Evolutionary conservation across 1,140 invertebrate species (phyloP).

Genomic region (Procambarus clarkii): DNA sequence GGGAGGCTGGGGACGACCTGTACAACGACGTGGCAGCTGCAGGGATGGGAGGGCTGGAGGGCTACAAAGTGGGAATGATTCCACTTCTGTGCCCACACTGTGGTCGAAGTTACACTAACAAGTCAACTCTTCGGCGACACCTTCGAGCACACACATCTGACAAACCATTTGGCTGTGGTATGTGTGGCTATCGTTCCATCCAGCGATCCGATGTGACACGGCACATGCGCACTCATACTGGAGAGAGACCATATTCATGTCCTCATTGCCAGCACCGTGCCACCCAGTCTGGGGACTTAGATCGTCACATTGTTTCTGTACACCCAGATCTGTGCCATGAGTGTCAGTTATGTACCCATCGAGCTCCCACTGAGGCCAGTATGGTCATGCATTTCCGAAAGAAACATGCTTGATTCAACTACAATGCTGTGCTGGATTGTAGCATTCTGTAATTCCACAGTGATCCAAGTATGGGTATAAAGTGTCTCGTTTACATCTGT

Average conservation of each 20-base stretch:
- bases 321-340: constrained; percentile 44
- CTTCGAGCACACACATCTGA: constrained; percentile 45
- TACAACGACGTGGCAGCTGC: constrained; percentile 22
- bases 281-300: constrained; percentile 55
- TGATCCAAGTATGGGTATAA: neutral
- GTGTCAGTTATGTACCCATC: constrained; percentile 45
- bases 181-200: constrained; percentile 47
- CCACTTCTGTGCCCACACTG: constrained; percentile 47
- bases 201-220: constrained; percentile 50
- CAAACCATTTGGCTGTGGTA: constrained; percentile 43
- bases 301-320: constrained; percentile 57
- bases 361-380: constrained; percentile 32
- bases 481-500: neutral
- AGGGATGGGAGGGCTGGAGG: constrained; percentile 21
- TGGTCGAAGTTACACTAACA: constrained; percentile 54
- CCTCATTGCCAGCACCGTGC: constrained; percentile 54
- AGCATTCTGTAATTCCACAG: neutral
- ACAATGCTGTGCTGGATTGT: neutral
- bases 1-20: constrained; percentile 14
- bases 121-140: constrained; percentile 51
- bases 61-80: neutral
- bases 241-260: constrained; percentile 49
- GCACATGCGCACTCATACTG: constrained; percentile 57
- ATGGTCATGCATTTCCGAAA: constrained; percentile 53
- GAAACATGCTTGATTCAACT: constrained; percentile 32